These are phyloP conservation scores for Polymixis flavicincta DNA, from an alignment of 2,888 invertebrate genomes.

Conservation along the genomic window DNA sequence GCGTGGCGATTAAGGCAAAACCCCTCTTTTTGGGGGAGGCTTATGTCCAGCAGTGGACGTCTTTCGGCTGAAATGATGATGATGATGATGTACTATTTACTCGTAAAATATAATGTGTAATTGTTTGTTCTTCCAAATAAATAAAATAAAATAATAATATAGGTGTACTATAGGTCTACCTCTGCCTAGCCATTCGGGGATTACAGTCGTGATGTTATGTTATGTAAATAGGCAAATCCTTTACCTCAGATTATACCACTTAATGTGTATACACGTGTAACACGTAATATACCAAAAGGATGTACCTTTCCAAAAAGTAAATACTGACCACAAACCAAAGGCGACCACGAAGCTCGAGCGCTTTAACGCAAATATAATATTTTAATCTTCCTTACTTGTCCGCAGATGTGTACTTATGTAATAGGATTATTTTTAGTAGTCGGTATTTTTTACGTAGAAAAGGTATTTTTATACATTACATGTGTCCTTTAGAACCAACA, in stretches of 20 bases:
- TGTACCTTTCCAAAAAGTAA: conserved; percentile 8
- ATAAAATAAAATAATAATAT: too few relatives aligned
- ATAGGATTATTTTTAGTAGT: conserved; percentile 37
- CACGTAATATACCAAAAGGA: neutral
- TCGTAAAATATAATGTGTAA: too few relatives aligned
- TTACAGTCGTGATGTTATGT: neutral
- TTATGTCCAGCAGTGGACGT: too few relatives aligned
- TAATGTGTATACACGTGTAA: too few relatives aligned
- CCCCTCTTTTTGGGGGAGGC: too few relatives aligned
- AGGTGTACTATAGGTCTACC: too few relatives aligned
- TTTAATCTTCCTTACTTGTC: conserved; percentile 48
- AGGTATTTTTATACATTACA: too few relatives aligned
- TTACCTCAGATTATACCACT: neutral
- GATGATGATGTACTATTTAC: too few relatives aligned
- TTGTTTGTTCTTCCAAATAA: too few relatives aligned
- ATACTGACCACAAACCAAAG: conserved; percentile 20
- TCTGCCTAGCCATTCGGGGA: neutral
- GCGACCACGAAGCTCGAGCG: conserved; percentile 14
- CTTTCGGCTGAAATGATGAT: too few relatives aligned
- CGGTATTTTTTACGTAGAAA: conserved; percentile 11
- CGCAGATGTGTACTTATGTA: conserved; percentile 15
- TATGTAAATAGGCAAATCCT: neutral
- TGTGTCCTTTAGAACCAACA: too few relatives aligned
- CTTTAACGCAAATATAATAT: conserved; percentile 40
- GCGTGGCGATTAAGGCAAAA: too few relatives aligned